Conservation (phyloP, 2,797 vertebrate species). For the Cyprinella venusta region DNA sequence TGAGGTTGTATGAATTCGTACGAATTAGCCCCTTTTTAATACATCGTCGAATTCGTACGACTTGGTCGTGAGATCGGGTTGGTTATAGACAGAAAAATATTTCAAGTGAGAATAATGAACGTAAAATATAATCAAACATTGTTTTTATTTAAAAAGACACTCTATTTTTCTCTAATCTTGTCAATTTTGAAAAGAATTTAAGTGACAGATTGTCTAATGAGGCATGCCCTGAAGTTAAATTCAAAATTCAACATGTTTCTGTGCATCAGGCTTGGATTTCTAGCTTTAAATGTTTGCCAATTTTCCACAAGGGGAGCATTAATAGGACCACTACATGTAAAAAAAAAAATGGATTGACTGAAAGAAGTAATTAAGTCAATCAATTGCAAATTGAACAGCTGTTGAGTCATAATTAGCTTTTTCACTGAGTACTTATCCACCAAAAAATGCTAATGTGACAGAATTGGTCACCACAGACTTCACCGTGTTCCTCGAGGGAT, state of each 20-base stretch:
- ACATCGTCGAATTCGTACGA: too few relatives aligned
- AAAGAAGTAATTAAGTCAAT: constrained; percentile 48
- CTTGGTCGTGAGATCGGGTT: too few relatives aligned
- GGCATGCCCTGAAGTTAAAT: background rate
- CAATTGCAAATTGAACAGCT: constrained; percentile 51
- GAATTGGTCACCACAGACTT: constrained; percentile 33
- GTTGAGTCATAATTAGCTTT: constrained; percentile 49
- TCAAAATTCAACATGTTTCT: constrained; percentile 11
- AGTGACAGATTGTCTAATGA: constrained; percentile 23
- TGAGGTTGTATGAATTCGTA: too few relatives aligned
- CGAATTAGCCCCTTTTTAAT: too few relatives aligned
- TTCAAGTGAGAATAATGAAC: background rate
- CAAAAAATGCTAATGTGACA: constrained; percentile 41
- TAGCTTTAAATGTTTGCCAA: constrained; percentile 19
- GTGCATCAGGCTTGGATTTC: background rate
- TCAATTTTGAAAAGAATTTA: background rate
- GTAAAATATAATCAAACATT: background rate
- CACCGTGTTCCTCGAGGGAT: background rate
- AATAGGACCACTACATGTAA: constrained; percentile 28
- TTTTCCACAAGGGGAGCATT: constrained; percentile 21
- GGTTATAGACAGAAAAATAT: background rate
- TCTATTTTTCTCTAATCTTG: background rate
- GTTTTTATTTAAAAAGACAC: background rate
- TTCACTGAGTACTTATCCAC: constrained; percentile 29
- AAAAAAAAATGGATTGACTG: constrained; percentile 3